Evolutionary conservation across 2,888 invertebrate genomes (phyloP), one percentile per base, ranked within the genome.

Genomic region (Acleris holmiana): DNA sequence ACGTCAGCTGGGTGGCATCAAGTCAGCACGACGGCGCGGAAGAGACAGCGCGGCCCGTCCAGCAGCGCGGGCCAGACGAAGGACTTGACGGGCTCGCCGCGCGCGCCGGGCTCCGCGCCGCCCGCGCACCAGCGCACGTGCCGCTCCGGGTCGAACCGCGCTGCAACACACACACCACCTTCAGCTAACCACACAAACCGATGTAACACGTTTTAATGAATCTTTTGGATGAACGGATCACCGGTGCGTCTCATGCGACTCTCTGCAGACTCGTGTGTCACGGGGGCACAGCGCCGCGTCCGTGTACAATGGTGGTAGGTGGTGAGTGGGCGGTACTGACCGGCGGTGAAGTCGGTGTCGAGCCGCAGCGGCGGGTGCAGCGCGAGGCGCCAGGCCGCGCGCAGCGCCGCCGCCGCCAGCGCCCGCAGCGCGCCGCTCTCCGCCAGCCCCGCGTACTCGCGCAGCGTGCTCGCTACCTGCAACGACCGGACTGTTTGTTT

Each of bases 391-490:
- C 98, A 99, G 3, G 41, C 41, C 98, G 96, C n/a, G 97, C 94
- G 67, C 96, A 94, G 48, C 98, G 89, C 71, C 95, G 90, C 67
- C 60, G 95, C 94, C 77, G 94, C 53, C 98, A 99, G 4, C 98
- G 96, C n/a, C 97, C 94, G 67, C 96, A 94, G 48, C 98, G 97
- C 67, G 97, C 96, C 47, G 96, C 96, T 98, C 0, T 94, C 90
- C 71, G 96, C 96, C 76, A 99, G 93, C 83, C 97, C 97, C 40
- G 98, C 97, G 89, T 98, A 99, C 91, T 99, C 99, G 79, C 97
- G 97, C 18, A 99, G 93, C 0, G 98, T 98, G 71, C 96, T 96
- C 86, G 97, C 95, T 70, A 99, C 95, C 93, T 97, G 95, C 1
- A 25, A 25, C 7, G 25, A 25, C 25, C 1, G n/a, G n/a, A 25